Base-by-base conservation (phyloP, 2,113 vertebrate genomes). In the Dasyprocta punctata region DNA sequence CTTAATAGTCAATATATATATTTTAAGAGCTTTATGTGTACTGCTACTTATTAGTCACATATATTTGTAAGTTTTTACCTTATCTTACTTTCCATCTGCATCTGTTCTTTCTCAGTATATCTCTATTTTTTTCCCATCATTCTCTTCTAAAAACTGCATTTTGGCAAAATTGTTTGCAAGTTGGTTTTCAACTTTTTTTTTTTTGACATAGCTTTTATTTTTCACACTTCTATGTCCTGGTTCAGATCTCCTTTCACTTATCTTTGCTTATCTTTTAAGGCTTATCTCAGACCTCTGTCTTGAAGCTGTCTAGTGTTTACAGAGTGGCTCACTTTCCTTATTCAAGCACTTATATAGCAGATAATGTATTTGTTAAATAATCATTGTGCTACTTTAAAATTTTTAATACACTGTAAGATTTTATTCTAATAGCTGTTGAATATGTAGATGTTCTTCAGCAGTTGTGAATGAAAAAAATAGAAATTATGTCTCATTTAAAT, bases 401-500 rank as follows among this genome's bases (percentile, higher is more conserved):
- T 87, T 93, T 93, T 77, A 77, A 77, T 87, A 47, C n/a, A 88
- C 26, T 83, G 2, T 89, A 86, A 56, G 13, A 90, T 85, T 69
- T 69, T 77, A 38, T 91, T 91, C 14, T 41, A 30, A 30, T 91
- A 12, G 44, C 30, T 84, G 28, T 80, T 86, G 54, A 58, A 73
- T 61, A 24, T 89, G 44, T 91, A 75, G 17, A 63, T 69, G 41
- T 47, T 96, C 52, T 86, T 90, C n/a, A 82, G 22, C 65, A 94
- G 11, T 49, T 77, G 17, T 67, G n/a, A 92, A 60, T 82, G 38
- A 28, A 77, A 67, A 73, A 92, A 69, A 75, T 89, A 65, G 67
- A 97, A 83, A 69, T 56, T 28, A 58, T 73, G 9, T 82, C 94
- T 96, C 71, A 71, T 92, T 89, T 92, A 89, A 78, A 94, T 92